Evolutionary conservation across 2,888 invertebrate species (phyloP).

Genomic region (Conchocele bisecta): DNA sequence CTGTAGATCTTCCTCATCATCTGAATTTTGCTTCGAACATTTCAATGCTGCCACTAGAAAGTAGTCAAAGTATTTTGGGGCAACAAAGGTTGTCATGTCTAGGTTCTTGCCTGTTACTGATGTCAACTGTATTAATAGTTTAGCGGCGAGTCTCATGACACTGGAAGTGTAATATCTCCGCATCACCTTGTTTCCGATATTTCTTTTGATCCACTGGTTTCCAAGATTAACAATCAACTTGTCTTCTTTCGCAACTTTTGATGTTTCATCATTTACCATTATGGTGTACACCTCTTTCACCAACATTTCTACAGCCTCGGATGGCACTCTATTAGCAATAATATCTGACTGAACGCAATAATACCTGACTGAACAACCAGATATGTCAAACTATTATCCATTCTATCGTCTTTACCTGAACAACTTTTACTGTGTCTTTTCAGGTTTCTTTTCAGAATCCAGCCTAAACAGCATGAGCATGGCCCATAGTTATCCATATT

Average conservation of each 20-base stretch:
- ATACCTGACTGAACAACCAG: too few relatives aligned
- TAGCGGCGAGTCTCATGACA: slow-evolving; percentile 31
- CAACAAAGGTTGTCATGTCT: slow-evolving; percentile 9
- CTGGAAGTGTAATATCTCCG: slow-evolving; percentile 29
- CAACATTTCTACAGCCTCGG: slow-evolving; percentile 31
- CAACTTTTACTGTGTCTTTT: slow-evolving; percentile 33
- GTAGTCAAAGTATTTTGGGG: slow-evolving; percentile 26
- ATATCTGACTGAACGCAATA: slow-evolving; percentile 45
- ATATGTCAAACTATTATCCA: too few relatives aligned
- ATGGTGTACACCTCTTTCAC: slow-evolving; percentile 47
- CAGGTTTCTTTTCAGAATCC: slow-evolving; percentile 24
- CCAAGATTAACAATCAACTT: slow-evolving; percentile 34
- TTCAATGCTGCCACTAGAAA: slow-evolving; percentile 24
- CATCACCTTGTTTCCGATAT: slow-evolving; percentile 40
- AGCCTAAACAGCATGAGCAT: slow-evolving; percentile 48
- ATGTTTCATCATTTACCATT: slow-evolving; percentile 43
- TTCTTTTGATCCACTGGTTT: slow-evolving; percentile 40
- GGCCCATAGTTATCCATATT: slow-evolving; percentile 40
- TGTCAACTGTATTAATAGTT: slow-evolving; percentile 9
- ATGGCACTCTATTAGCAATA: slow-evolving; percentile 19
- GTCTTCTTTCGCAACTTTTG: slow-evolving; percentile 32
- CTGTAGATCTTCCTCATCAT: slow-evolving; percentile 33
- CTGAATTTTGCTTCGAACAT: not conserved
- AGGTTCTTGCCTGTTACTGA: slow-evolving; percentile 3
- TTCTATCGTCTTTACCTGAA: not conserved